A percentile compares a stretch with the other conserved stretches of the same genome.
phyloP scores from a whole-genome alignment of 1,140 invertebrate genomes.

The Psix sp. region DNA sequence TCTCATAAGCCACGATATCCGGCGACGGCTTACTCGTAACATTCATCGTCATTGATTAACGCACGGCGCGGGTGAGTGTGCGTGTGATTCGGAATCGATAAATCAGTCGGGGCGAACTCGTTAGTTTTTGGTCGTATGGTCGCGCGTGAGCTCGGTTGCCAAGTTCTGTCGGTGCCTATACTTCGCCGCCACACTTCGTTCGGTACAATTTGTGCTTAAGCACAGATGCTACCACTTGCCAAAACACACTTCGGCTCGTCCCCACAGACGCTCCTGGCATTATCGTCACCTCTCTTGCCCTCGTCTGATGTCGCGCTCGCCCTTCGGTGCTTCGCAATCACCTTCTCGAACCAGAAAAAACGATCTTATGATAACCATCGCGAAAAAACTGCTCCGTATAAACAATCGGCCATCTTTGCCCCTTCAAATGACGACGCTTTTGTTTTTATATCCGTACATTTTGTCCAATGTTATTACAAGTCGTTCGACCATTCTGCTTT shows the following conservation, averaged over 20 bases:
- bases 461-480: constrained; percentile 21
- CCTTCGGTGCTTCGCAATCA: constrained; percentile 14
- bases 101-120: constrained; percentile 35
- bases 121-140: constrained; percentile 33
- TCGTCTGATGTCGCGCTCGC: constrained; percentile 13
- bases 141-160: constrained; percentile 22
- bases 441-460: constrained; percentile 17
- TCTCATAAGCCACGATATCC: constrained; percentile 15
- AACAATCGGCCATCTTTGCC: constrained; percentile 8
- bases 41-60: constrained; percentile 44
- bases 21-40: constrained; percentile 18
- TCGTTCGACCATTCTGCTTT: constrained; percentile 4
- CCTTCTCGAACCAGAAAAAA: constrained; percentile 24
- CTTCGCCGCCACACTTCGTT: constrained; percentile 31
- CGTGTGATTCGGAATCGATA: constrained; percentile 51
- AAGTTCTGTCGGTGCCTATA: constrained; percentile 24
- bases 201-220: constrained; percentile 48
- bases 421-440: constrained; percentile 3
- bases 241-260: constrained; percentile 55
- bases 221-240: constrained; percentile 69
- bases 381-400: constrained; percentile 19
- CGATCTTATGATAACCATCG: constrained; percentile 9
- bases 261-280: constrained; percentile 29
- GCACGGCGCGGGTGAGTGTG: constrained; percentile 20
- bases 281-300: constrained; percentile 42